Evolutionary conservation across 2,797 vertebrate genomes (phyloP).

Genomic region (Chelidonichthys spinosus): DNA sequence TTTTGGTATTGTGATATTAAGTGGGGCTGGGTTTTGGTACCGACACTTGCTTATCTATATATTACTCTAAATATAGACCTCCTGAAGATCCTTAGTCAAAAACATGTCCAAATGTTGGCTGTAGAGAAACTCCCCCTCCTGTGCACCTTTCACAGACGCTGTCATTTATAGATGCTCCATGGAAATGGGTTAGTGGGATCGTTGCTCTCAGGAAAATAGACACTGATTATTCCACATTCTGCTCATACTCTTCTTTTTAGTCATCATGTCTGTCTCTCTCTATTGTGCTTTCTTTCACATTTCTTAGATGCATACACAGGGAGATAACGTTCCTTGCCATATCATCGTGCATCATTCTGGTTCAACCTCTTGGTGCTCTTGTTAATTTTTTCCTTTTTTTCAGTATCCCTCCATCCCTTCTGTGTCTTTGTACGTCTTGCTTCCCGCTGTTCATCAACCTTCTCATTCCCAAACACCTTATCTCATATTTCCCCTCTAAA

Average conservation of each 20-base stretch:
- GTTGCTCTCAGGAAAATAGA: background rate
- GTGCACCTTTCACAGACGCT: background rate
- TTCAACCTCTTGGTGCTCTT: slow-evolving; percentile 6
- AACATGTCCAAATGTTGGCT: background rate
- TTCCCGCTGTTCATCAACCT: slow-evolving; percentile 33
- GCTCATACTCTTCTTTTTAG: background rate
- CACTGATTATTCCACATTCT: background rate
- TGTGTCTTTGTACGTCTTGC: slow-evolving; percentile 12
- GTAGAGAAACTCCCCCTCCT: background rate
- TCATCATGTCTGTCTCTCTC: background rate
- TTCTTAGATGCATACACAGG: slow-evolving; percentile 2
- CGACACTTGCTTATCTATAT: background rate
- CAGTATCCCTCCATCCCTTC: background rate
- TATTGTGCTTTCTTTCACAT: slow-evolving; percentile 10
- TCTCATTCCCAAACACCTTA: slow-evolving; percentile 29
- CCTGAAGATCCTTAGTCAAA: background rate
- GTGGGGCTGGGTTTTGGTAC: background rate
- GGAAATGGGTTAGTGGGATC: background rate
- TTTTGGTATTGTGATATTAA: background rate
- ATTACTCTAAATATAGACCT: background rate
- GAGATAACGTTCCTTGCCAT: slow-evolving; percentile 11
- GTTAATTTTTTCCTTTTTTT: slow-evolving; percentile 4
- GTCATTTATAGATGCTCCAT: background rate
- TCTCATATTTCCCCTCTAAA: slow-evolving; percentile 35
- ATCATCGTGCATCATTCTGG: slow-evolving; percentile 3